Evolutionary conservation across 2,113 vertebrate genomes (phyloP), one percentile per base, ranked within the genome.

Genomic region (Gobio gobio): DNA sequence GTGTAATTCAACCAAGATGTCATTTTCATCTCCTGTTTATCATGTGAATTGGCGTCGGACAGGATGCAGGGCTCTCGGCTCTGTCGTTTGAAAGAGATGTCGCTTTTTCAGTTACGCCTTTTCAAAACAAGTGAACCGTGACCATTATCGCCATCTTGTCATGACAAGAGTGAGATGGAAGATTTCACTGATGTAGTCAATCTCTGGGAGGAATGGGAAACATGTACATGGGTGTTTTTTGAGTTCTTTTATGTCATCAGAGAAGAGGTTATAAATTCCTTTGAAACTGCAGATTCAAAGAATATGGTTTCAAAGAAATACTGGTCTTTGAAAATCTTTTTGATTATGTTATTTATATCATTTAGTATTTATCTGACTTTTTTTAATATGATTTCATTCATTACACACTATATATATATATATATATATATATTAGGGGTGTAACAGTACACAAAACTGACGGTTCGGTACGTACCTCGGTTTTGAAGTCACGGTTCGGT

Each of bases 1-100:
- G 86, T 78, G 90, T 90, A 92, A 89, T 93, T 92, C 88, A 86
- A 90, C 86, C 85, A 79, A 89, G 88, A 92, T 89, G 85, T 87
- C 88, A 91, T 91, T 91, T 92, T 89, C 86, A 90, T 91, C 85
- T 79, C 88, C 87, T 90, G 87, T 88, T 92, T 89, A 91, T 90
- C 89, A 91, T 91, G 89, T 90, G 82, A 78, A 87, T 81, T 74
- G 85, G 86, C 26, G 68, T 10, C 82, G 91, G 90, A 90, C 77
- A 70, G 75, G 77, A 88, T 85, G 24, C 9, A n/a, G 24, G 80
- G 22, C 45, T 12, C 80, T 24, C 20, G 24, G 73, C 47, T 79
- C 6, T 70, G 54, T 47, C 70, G 22, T 63, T 89, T 86, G 81
- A 76, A 90, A 88, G 87, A 40, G 70, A 63, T 86, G 75, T 78